Percentiles rank a stretch among this genome's conserved stretches.
These are phyloP conservation scores for Drusus annulatus DNA, from an alignment of 1,140 invertebrate genomes.

Conservation along the genomic window DNA sequence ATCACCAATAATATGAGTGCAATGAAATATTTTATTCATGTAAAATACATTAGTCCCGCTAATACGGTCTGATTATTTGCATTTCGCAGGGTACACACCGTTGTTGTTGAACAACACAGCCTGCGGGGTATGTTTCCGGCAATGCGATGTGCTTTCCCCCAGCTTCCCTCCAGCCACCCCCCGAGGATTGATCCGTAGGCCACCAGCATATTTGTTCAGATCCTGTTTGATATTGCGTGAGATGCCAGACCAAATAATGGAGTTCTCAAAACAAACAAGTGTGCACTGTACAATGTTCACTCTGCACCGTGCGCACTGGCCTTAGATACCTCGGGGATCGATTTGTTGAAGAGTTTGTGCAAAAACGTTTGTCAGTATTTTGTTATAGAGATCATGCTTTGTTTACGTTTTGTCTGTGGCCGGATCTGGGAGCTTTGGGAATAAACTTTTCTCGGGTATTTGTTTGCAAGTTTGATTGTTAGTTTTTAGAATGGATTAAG, in stretches of 20 bases:
- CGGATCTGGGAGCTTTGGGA: too few relatives aligned
- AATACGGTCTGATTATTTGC: too few relatives aligned
- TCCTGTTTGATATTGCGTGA: slow-evolving; percentile 18
- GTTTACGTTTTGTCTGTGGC: background rate
- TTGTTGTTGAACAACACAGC: too few relatives aligned
- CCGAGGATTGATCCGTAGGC: background rate
- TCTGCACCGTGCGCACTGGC: background rate
- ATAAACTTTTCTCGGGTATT: background rate
- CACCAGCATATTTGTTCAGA: slow-evolving; percentile 10
- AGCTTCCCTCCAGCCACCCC: too few relatives aligned
- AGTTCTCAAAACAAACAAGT: slow-evolving; percentile 16
- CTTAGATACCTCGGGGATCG: slow-evolving; percentile 11
- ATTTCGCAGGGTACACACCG: too few relatives aligned
- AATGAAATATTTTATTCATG: too few relatives aligned
- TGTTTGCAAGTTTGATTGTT: background rate
- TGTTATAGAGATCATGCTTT: slow-evolving; percentile 27
- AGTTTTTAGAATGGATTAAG: background rate
- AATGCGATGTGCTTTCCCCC: too few relatives aligned
- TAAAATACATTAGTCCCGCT: too few relatives aligned
- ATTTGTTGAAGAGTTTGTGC: background rate
- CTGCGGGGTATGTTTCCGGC: too few relatives aligned
- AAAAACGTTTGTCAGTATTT: background rate
- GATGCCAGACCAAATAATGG: slow-evolving; percentile 18
- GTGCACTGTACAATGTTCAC: background rate
- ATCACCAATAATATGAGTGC: too few relatives aligned